Evolutionary conservation across 2,888 invertebrate species (phyloP).

Genomic region (Mesorhabditis belari): DNA sequence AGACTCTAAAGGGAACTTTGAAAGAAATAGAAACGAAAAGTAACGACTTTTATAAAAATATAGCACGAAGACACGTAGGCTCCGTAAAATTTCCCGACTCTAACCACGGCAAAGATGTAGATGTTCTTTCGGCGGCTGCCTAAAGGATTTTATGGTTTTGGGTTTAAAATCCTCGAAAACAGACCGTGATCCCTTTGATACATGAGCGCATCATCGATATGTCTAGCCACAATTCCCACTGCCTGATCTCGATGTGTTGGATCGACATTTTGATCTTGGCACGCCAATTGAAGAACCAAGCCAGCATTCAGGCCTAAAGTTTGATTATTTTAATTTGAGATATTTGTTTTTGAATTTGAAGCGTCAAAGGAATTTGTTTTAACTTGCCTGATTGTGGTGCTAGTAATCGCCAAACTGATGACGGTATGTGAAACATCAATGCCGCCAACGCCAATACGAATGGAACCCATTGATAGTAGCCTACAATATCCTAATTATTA

Average conservation of each 20-base stretch:
- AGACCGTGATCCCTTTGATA: conserved; percentile 52
- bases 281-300: conserved; percentile 51
- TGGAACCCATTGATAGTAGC: conserved; percentile 45
- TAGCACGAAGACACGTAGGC: conserved; percentile 57
- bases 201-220: conserved; percentile 57
- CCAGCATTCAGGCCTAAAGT: conserved; percentile 55
- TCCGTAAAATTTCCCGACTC: conserved; percentile 55
- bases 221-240: conserved; percentile 57
- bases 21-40: conserved; percentile 50
- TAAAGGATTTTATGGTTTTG: neutral
- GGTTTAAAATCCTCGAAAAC: conserved; percentile 4
- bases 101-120: conserved; percentile 36
- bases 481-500: neutral
- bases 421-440: conserved; percentile 51
- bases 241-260: conserved; percentile 56
- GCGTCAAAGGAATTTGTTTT: neutral
- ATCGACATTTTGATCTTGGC: conserved; percentile 54
- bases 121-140: conserved; percentile 22
- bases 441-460: conserved; percentile 52
- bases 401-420: conserved; percentile 52
- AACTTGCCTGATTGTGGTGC: conserved; percentile 46
- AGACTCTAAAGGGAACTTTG: conserved; percentile 12
- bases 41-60: conserved; percentile 55
- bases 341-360: neutral
- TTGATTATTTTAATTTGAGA: neutral